These are phyloP conservation scores for Agriopis marginaria DNA, from an alignment of 2,888 invertebrate genomes.

Conservation along the genomic window DNA sequence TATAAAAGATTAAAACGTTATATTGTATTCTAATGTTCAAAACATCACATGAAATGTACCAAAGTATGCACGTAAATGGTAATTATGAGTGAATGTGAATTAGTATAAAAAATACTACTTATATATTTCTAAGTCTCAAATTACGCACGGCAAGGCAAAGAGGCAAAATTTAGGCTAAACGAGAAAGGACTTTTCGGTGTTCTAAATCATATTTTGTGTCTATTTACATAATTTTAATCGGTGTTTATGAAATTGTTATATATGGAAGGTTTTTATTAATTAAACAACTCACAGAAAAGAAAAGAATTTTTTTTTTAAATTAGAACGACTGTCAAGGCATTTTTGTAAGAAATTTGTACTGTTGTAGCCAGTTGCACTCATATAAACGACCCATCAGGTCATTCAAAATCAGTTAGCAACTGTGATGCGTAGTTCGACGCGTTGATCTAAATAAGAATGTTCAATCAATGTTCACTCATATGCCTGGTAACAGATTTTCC, in stretches of 20 bases:
- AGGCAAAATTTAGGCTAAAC: slow-evolving; percentile 32
- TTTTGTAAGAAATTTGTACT: too few relatives aligned
- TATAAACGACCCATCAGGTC: too few relatives aligned
- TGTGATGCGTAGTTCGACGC: too few relatives aligned
- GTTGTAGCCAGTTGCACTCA: too few relatives aligned
- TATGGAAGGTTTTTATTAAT: background rate
- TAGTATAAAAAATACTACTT: slow-evolving; percentile 4
- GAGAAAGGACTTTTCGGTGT: slow-evolving; percentile 21
- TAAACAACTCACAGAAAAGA: too few relatives aligned
- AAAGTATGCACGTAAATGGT: slow-evolving; percentile 6
- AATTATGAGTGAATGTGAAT: slow-evolving; percentile 17
- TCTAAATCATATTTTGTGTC: slow-evolving; percentile 27
- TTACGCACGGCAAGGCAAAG: slow-evolving; percentile 38
- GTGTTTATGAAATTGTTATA: slow-evolving; percentile 19
- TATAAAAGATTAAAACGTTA: background rate
- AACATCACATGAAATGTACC: background rate
- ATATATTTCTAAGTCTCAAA: slow-evolving; percentile 11
- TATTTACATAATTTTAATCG: slow-evolving; percentile 28
- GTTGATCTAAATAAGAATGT: too few relatives aligned
- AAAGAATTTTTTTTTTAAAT: too few relatives aligned
- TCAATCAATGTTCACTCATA: too few relatives aligned
- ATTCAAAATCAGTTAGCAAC: too few relatives aligned
- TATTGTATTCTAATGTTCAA: slow-evolving; percentile 1
- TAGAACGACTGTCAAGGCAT: too few relatives aligned
- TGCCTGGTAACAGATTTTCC: too few relatives aligned